Conservation (phyloP, 2,888 invertebrate species). For the Esperia sulphurella region DNA sequence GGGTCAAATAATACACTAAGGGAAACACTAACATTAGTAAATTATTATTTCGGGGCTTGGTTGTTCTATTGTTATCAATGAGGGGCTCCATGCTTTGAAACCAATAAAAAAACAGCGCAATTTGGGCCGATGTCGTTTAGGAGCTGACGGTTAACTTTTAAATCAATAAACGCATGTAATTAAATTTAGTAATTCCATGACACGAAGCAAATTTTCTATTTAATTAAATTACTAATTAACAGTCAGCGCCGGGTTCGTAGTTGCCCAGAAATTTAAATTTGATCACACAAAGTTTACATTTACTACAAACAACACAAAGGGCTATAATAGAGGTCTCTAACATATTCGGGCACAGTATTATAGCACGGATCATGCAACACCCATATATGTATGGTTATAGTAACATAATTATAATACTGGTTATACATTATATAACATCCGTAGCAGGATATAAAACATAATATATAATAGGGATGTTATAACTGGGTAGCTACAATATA, state of each 20-base stretch:
- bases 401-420: conserved; percentile 27
- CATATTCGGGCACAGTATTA: conserved; percentile 64
- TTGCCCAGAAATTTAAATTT: conserved; percentile 43
- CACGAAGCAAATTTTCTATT: conserved; percentile 1
- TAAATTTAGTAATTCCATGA: conserved; percentile 6
- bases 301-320: conserved; percentile 76
- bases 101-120: conserved; percentile 56
- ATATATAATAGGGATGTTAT: conserved; percentile 33
- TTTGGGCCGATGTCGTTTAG: conserved; percentile 40
- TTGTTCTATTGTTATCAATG: conserved; percentile 48
- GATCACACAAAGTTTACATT: conserved; percentile 63
- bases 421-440: conserved; percentile 28
- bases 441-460: conserved; percentile 36
- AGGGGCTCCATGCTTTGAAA: conserved; percentile 71
- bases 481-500: conserved; percentile 64
- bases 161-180: conserved; percentile 5
- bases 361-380: conserved; percentile 77
- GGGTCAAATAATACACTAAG: conserved; percentile 56
- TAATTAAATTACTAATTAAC: conserved; percentile 48
- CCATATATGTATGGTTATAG: conserved; percentile 66
- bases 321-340: conserved; percentile 71
- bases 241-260: conserved; percentile 60
- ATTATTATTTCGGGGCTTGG: conserved; percentile 56
- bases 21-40: conserved; percentile 51
- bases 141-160: conserved; percentile 66